phyloP scores from a whole-genome alignment of 2,888 invertebrate genomes.

The Linhomoeus sp. region DNA sequence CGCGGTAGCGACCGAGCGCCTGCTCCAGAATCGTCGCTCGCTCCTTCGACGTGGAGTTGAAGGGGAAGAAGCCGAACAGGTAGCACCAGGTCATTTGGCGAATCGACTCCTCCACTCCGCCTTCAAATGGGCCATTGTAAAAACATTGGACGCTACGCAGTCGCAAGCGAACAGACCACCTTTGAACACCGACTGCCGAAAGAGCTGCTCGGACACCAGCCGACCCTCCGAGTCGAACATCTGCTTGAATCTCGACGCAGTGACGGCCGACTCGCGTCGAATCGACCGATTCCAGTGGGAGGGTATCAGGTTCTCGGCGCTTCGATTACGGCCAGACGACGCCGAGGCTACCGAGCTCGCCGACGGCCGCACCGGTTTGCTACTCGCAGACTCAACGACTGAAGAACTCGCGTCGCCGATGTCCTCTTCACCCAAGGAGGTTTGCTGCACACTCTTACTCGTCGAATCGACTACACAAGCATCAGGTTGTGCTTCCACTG shows the following conservation, averaged over 20 bases:
- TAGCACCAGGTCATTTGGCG: conserved; percentile 27
- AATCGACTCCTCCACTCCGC: conserved; percentile 21
- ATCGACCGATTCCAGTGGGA: too few relatives aligned
- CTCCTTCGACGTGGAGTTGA: conserved; percentile 1
- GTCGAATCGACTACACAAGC: too few relatives aligned
- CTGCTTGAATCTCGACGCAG: conserved; percentile 13
- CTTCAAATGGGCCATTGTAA: conserved; percentile 9
- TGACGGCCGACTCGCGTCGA: conserved; percentile 12
- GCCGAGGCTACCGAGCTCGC: too few relatives aligned
- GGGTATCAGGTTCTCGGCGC: too few relatives aligned
- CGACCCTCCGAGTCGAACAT: conserved; percentile 26
- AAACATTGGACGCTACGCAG: not conserved
- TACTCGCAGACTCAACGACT: too few relatives aligned
- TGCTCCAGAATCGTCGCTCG: not conserved
- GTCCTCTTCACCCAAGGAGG: too few relatives aligned
- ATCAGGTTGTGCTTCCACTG: too few relatives aligned
- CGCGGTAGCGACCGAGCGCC: not conserved
- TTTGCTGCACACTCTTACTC: too few relatives aligned
- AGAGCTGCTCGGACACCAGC: conserved; percentile 24
- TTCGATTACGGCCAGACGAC: too few relatives aligned
- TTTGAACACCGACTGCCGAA: conserved; percentile 24
- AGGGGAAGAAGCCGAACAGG: conserved; percentile 27
- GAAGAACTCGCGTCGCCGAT: too few relatives aligned
- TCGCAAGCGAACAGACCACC: conserved; percentile 11
- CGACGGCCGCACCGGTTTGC: too few relatives aligned